Evolutionary conservation across 2,113 vertebrate genomes (phyloP).

Genomic region (Solea solea): DNA sequence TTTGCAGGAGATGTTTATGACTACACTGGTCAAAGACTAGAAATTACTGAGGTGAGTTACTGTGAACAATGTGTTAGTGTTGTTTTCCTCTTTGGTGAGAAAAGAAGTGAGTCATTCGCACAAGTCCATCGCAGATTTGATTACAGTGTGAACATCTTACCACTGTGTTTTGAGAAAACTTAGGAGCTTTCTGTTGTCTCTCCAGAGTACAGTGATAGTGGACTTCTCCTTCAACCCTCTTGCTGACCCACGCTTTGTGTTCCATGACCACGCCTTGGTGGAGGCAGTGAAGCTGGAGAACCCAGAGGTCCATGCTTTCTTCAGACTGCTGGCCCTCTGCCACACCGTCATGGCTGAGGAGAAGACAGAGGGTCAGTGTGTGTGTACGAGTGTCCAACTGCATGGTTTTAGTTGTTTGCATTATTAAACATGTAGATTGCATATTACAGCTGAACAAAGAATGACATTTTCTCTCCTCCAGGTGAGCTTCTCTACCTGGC

Average conservation of each 20-base stretch:
- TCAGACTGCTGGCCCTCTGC: slow-evolving; percentile 91
- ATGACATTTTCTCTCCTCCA: slow-evolving; percentile 50
- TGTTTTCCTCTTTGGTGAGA: too few species aligned
- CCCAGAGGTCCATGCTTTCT: slow-evolving; percentile 85
- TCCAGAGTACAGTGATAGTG: slow-evolving; percentile 84
- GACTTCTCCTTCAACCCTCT: slow-evolving; percentile 93
- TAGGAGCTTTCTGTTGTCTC: background rate
- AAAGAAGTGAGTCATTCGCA: too few species aligned
- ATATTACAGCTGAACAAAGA: background rate
- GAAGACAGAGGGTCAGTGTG: slow-evolving; percentile 85
- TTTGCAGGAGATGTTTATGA: slow-evolving; percentile 85
- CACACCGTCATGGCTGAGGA: slow-evolving; percentile 96
- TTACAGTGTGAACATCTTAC: background rate
- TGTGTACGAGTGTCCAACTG: background rate
- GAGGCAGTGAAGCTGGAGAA: slow-evolving; percentile 86
- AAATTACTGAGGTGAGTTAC: slow-evolving; percentile 85
- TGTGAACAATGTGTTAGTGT: too few species aligned
- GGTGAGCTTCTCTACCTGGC: slow-evolving; percentile 91
- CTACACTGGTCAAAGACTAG: slow-evolving; percentile 77
- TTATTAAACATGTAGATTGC: too few species aligned
- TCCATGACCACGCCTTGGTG: slow-evolving; percentile 90
- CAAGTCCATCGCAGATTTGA: background rate
- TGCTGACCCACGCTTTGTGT: slow-evolving; percentile 88
- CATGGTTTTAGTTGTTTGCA: too few species aligned
- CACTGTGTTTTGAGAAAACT: too few species aligned